Evolutionary conservation across 2,888 invertebrate genomes (phyloP).

Genomic region (Morpho achilles): DNA sequence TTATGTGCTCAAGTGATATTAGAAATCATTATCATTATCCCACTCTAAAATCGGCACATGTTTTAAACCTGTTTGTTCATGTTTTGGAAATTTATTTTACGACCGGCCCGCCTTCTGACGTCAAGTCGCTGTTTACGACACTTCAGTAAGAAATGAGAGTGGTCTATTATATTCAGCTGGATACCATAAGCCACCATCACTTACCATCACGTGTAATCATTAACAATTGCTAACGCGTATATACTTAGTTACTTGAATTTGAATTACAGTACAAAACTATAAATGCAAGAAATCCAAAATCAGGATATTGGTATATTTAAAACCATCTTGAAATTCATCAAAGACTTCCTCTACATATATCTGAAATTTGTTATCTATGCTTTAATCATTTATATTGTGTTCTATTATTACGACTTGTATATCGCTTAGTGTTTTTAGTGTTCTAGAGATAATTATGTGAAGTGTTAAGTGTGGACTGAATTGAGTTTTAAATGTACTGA

Average conservation of each 20-base stretch:
- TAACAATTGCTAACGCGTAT: background rate
- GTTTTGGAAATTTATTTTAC: too few species aligned
- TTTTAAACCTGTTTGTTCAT: too few species aligned
- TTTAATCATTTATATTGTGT: constrained; percentile 54
- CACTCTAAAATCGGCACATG: too few species aligned
- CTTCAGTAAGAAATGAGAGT: too few species aligned
- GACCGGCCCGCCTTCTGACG: too few species aligned
- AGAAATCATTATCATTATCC: too few species aligned
- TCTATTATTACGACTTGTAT: constrained; percentile 67
- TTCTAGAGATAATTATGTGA: constrained; percentile 51
- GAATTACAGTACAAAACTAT: constrained; percentile 7
- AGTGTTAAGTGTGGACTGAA: constrained; percentile 32
- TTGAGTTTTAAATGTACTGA: constrained; percentile 19
- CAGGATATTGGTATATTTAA: constrained; percentile 22
- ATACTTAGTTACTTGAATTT: background rate
- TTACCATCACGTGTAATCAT: background rate
- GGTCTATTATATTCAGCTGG: too few species aligned
- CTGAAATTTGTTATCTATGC: constrained; percentile 65
- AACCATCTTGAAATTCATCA: constrained; percentile 43
- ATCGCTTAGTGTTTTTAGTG: constrained; percentile 43
- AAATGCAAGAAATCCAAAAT: constrained; percentile 25
- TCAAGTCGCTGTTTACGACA: too few species aligned
- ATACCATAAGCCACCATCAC: background rate
- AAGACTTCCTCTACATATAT: constrained; percentile 60
- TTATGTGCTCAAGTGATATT: too few species aligned